Evolutionary conservation across 2,797 vertebrate genomes (phyloP), one percentile per base, ranked within the genome.

Genomic region (Xyrichtys novacula): DNA sequence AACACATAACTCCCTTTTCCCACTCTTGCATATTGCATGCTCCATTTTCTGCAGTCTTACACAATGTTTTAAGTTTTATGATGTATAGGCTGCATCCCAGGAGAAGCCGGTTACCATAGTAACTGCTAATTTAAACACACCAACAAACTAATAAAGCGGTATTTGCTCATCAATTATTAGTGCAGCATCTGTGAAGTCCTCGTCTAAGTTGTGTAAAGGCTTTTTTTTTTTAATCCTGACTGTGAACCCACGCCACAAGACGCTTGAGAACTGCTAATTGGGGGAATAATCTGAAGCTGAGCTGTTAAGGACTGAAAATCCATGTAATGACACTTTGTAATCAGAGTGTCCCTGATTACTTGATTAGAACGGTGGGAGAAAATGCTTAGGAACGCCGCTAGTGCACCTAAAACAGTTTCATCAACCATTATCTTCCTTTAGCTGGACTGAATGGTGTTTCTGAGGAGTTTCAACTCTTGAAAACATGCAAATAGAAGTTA

Each of bases 151-250:
- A 85, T 83, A 81, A 81, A 71, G 63, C 34, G 4, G 47, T 74
- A 70, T 84, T 86, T 84, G 68, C 78, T 88, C 77, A 88, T 90
- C 69, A 90, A 88, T 89, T 89, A 89, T 88, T 91, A 81, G 78
- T 71, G 76, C 34, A 2, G 73, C 77, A 86, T 83, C 74, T 88
- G 84, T 81, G 76, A 83, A 89, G 84, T 77, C 64, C 39, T 71
- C 19, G 9, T 77, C 52, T 77, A 75, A 72, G 38, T 81, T 90
- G 86, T 74, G n/a, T 39, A 55, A 61, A 76, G 57, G 61, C 58
- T 71, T 46, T 74, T 81, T 76, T 61, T 42, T 80, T 76, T 62
- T 16, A 74, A 82, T 75, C 77, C 81, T 4, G 36, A 49, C 65
- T 50, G 61, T 53, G 64, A 70, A 65, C 79, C 64, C 48, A 56